Percentiles rank a stretch among this genome's conserved stretches.
Evolutionary conservation across 2,113 vertebrate species (phyloP).

Genomic region (Melanotaenia duboulayi): DNA sequence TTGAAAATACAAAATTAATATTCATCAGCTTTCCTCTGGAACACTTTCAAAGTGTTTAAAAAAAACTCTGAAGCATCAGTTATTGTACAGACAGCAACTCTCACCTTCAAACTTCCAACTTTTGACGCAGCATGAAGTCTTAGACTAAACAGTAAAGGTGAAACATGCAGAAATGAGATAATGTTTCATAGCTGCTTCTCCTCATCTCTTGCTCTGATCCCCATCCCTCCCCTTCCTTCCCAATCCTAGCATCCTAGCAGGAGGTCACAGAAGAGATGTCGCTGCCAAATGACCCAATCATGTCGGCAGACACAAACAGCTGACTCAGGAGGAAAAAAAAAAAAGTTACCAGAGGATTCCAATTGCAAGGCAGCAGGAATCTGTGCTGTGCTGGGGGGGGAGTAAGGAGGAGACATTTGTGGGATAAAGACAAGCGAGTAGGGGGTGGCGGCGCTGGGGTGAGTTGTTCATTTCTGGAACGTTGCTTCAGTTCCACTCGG

Average conservation of each 20-base stretch:
- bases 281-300: conserved; percentile 81
- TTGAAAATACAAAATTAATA: conserved; percentile 26
- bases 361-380: conserved; percentile 74
- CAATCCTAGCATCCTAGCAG: conserved; percentile 52
- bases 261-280: conserved; percentile 76
- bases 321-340: conserved; percentile 79
- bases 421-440: conserved; percentile 63
- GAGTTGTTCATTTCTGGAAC: conserved; percentile 75
- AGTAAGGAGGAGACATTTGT: conserved; percentile 54
- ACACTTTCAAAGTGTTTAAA: conserved; percentile 10
- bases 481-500: conserved; percentile 72
- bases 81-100: conserved; percentile 29
- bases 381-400: conserved; percentile 45
- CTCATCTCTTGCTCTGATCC: conserved; percentile 57
- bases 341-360: conserved; percentile 72
- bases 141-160: conserved; percentile 19
- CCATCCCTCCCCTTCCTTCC: conserved; percentile 63
- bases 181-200: conserved; percentile 46
- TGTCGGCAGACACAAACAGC: conserved; percentile 79
- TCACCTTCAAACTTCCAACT: conserved; percentile 18
- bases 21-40: conserved; percentile 21
- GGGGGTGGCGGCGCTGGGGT: conserved; percentile 50
- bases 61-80: conserved; percentile 13
- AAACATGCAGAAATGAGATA: conserved; percentile 60
- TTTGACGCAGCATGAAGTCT: conserved; percentile 29